Percentiles rank a stretch among this genome's conserved stretches.
Evolutionary conservation across 2,888 invertebrate genomes (phyloP).

Genomic region (Drosophila tanythrix): DNA sequence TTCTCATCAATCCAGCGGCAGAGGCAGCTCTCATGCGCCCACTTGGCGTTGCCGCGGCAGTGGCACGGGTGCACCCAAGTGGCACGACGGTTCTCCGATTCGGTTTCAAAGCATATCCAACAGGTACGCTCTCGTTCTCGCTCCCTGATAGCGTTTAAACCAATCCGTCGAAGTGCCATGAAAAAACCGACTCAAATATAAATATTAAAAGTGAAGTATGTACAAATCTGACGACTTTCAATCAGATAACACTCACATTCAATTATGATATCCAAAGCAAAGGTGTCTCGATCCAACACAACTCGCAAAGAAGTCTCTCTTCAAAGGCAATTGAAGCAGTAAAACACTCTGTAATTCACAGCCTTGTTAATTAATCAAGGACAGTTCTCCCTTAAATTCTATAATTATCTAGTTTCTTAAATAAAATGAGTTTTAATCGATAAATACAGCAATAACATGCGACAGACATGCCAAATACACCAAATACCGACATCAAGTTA

Average conservation of each 20-base stretch:
- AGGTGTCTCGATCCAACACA: not conserved
- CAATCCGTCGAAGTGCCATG: slow-evolving; percentile 21
- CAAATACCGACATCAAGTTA: not conserved
- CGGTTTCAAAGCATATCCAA: slow-evolving; percentile 99
- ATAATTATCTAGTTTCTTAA: not conserved
- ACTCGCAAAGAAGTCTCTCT: not conserved
- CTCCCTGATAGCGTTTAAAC: not conserved
- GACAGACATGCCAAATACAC: not conserved
- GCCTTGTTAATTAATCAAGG: too few relatives aligned
- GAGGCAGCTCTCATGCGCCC: slow-evolving; percentile 98
- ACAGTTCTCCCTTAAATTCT: not conserved
- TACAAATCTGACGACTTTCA: not conserved
- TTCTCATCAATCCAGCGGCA: slow-evolving; percentile 99
- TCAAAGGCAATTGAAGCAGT: not conserved
- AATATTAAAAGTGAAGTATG: not conserved
- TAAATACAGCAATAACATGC: not conserved
- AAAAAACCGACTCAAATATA: not conserved
- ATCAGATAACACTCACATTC: not conserved
- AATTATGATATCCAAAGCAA: not conserved
- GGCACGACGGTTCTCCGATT: slow-evolving; percentile 94
- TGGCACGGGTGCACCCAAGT: slow-evolving; percentile 98
- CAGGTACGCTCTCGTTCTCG: slow-evolving; percentile 87
- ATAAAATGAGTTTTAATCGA: not conserved
- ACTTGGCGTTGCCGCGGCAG: slow-evolving; percentile 96
- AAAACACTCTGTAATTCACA: too few relatives aligned